Base-by-base conservation (phyloP, 2,888 invertebrate genomes). In the Rhamphomyia laevipes region DNA sequence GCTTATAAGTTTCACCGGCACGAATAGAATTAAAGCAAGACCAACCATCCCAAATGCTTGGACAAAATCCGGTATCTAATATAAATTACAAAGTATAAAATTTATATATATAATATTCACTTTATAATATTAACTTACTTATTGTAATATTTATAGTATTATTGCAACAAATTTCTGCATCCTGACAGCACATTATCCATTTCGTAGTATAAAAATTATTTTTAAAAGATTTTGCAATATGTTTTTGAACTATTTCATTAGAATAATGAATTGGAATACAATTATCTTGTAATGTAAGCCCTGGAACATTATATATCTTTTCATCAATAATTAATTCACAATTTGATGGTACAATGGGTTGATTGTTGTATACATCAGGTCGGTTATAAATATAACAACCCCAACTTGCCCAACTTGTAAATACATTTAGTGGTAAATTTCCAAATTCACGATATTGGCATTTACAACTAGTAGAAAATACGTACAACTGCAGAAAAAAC, bases 1-100 rank as follows among this genome's bases (percentile, higher is more conserved):
- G 65, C n/a, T 59, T 60, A 1, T 70, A 70, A 1, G 67, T 59
- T 2, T 71, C 68, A 4, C 71, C 73, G 0, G 68, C 64, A 16
- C 67, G 60, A 0, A 74, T 69, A 9, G 67, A 61, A 13, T 66
- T 67, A 73, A 78, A 81, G 59, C 82, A 82, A 6, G 74, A 74
- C 80, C 80, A 82, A 0, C 74, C 80, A 54, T 82, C 82, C 72
- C 80, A 82, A 1, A 77, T 73, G 1, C 75, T 66, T 13, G 74
- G 74, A 61, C 81, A 81, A 27, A 54, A 53, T 49, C 61, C 56
- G 18, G 47, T 42, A 49, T 4, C 10, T 37, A 15, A 37, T 16
- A 2, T 23, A 43, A 33, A 18, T 7, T 11, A 31, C 10, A 12
- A 40, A 31, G n/a, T n/a, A n/a, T n/a, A n/a, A n/a, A n/a, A n/a